phyloP scores from a whole-genome alignment of 2,797 vertebrate genomes.

The Brachyalestes nurse region DNA sequence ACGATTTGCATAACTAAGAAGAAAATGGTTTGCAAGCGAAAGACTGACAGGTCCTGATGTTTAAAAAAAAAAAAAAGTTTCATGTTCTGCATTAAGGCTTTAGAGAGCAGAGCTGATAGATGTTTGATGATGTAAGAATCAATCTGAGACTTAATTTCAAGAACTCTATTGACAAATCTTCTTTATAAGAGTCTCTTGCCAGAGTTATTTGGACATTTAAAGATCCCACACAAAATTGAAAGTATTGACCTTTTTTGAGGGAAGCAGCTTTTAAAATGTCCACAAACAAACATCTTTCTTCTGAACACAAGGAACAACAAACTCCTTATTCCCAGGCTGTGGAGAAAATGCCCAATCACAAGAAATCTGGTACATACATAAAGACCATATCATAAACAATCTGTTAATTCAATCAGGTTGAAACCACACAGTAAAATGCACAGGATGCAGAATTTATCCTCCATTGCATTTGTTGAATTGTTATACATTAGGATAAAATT shows the following conservation, averaged over 20 bases:
- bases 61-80: constrained; percentile 46
- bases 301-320: not conserved
- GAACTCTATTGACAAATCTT: constrained; percentile 76
- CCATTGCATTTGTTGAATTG: no score
- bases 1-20: constrained; percentile 66
- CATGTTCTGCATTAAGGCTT: constrained; percentile 9
- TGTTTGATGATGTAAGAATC: constrained; percentile 28
- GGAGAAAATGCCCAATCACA: not conserved
- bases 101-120: constrained; percentile 20
- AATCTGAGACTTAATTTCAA: constrained; percentile 69
- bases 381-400: not conserved
- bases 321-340: not conserved
- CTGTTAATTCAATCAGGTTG: not conserved
- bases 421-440: not conserved
- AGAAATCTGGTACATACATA: no score
- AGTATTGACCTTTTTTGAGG: constrained; percentile 69
- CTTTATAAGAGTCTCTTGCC: constrained; percentile 69
- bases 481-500: not conserved
- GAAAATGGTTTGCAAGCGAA: constrained; percentile 29
- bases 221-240: constrained; percentile 76
- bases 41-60: constrained; percentile 3
- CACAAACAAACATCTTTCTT: constrained; percentile 18
- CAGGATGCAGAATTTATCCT: no score
- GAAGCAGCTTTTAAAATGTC: constrained; percentile 43
- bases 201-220: constrained; percentile 75